Evolutionary conservation across 2,888 invertebrate species (phyloP), one percentile per base, ranked within the genome.

Genomic region (Anticlea derivata): DNA sequence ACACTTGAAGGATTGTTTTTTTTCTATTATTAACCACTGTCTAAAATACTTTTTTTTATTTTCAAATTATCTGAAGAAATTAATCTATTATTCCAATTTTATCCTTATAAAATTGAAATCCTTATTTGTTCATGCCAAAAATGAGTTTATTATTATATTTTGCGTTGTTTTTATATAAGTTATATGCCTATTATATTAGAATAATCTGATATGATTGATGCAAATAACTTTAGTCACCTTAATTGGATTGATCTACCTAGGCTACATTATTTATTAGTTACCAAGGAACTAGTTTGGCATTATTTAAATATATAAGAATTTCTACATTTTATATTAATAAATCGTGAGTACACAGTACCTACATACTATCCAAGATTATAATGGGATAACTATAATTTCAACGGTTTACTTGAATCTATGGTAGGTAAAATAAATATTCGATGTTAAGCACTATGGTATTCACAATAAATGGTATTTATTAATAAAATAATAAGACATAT

Each of bases 251-350:
- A 49, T 29, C 11, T 41, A 51, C 17, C 46, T 47, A 38, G 30
- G 11, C 31, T 46, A 59, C 22, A 45, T 57, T 50, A 39, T 63
- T 57, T 50, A 39, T 63, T 50, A 65, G 69, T 70, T 68, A 70
- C 70, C 70, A 70, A 57, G 38, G 48, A 60, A 61, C 63, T 69
- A 66, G 65, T 64, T 63, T 29, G 50, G 39, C 24, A 29, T 40
- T 51, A 23, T 37, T 40, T 33, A 5, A 13, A 33, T 23, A 5
- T 43, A 30, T n/a, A n/a, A n/a, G n/a, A n/a, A n/a, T n/a, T 10
- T 27, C 17, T 22, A 22, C 4, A 37, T 38, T 35, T 35, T 13
- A 10, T 34, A 2, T 27, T 10, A 26, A 13, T 7, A 7, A 33
- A 4, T 7, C 8, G 1, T n/a, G 2, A 17, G 2, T 17, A 17